Evolutionary conservation across 2,888 invertebrate genomes (phyloP).

Genomic region (Cephalotes varians): DNA sequence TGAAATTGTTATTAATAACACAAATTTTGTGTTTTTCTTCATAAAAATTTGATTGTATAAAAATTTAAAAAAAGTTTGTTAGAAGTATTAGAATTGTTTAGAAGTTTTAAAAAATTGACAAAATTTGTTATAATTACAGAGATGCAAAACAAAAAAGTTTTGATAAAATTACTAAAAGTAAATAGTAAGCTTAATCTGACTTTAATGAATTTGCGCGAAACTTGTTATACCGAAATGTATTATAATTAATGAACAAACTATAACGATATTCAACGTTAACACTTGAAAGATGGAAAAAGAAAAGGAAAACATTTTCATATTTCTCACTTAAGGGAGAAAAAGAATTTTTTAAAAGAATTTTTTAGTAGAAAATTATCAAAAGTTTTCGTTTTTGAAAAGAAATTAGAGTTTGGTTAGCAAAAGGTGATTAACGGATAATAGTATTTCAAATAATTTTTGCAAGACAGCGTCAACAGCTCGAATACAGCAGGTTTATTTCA

Average conservation of each 20-base stretch:
- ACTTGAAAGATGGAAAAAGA: not conserved
- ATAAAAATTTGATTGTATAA: conserved; percentile 1
- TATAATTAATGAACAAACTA: conserved; percentile 10
- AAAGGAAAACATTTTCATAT: not conserved
- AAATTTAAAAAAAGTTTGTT: too few relatives aligned
- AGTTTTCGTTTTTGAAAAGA: not conserved
- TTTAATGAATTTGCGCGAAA: conserved; percentile 28
- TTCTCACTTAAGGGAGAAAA: not conserved
- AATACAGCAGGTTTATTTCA: not conserved
- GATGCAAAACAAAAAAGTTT: conserved; percentile 28
- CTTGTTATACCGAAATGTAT: not conserved
- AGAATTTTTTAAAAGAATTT: not conserved
- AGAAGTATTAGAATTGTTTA: too few relatives aligned
- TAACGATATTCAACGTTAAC: not conserved
- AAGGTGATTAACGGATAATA: not conserved
- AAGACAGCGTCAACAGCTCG: not conserved
- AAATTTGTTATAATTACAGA: conserved; percentile 31
- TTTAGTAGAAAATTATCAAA: not conserved
- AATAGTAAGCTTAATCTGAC: conserved; percentile 31
- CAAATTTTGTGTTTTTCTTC: not conserved
- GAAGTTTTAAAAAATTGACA: conserved; percentile 8
- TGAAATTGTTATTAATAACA: not conserved
- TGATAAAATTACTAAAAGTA: not conserved
- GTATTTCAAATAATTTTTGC: not conserved
- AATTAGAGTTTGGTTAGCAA: not conserved